A percentile compares a stretch with the other conserved stretches of the same genome.
These are phyloP conservation scores for Percina caprodes DNA, from an alignment of 2,113 vertebrate genomes.

Conservation along the genomic window DNA sequence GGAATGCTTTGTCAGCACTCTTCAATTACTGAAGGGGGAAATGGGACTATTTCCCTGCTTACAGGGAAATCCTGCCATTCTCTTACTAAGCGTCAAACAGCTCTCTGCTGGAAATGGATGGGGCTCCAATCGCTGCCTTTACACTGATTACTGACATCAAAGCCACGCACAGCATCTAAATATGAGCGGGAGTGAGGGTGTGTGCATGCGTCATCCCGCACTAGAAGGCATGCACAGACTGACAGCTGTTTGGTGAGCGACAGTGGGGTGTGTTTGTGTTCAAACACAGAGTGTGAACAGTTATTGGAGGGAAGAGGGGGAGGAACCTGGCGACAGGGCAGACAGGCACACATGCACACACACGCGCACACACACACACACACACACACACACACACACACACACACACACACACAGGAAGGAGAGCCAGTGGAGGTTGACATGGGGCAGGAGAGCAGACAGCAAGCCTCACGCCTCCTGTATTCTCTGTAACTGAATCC, in stretches of 20 bases:
- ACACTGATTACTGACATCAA: conserved; percentile 53
- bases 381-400: conserved; percentile 58
- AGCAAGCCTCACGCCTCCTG: conserved; percentile 51
- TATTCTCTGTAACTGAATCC: conserved; percentile 63
- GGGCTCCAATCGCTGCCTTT: conserved; percentile 20
- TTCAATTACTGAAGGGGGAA: conserved; percentile 72
- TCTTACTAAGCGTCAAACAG: conserved; percentile 65
- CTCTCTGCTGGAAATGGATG: conserved; percentile 52
- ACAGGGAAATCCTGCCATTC: conserved; percentile 83
- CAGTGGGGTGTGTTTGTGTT: conserved; percentile 75
- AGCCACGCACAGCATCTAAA: conserved; percentile 37
- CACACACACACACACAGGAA: conserved; percentile 15
- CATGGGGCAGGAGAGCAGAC: conserved; percentile 54
- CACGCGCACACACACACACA: conserved; percentile 63
- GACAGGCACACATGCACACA: conserved; percentile 57
- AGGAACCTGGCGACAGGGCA: conserved; percentile 54
- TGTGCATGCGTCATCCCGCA: conserved; percentile 23
- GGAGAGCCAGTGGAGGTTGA: conserved; percentile 62
- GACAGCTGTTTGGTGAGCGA: conserved; percentile 67
- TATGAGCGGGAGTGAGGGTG: not conserved
- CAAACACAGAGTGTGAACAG: conserved; percentile 77
- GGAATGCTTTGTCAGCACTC: conserved; percentile 79
- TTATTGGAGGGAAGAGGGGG: conserved; percentile 67
- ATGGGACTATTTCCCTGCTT: conserved; percentile 71
- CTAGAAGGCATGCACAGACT: conserved; percentile 34